Conservation (phyloP, 2,113 vertebrate species). For the Mus pahari region DNA sequence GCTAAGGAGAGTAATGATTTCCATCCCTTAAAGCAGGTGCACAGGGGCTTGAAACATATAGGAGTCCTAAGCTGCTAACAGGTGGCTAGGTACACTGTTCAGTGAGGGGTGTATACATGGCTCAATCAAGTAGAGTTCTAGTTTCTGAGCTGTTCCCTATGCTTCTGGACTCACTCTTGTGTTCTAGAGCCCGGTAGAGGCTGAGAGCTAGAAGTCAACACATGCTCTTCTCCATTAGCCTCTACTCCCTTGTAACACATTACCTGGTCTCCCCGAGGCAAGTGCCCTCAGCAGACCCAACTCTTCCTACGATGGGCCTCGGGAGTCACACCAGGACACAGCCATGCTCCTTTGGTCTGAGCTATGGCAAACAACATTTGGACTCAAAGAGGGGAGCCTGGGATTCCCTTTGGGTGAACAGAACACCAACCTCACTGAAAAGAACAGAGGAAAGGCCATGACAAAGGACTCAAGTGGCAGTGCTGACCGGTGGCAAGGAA, state of each 20-base stretch:
- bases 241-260: not conserved
- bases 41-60: not conserved
- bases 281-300: not conserved
- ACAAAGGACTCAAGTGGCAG: not conserved
- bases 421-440: not conserved
- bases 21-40: not conserved
- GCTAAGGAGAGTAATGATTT: not conserved
- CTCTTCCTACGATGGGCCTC: not conserved
- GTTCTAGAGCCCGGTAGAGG: not conserved
- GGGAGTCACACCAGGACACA: not conserved
- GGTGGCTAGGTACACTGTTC: not conserved
- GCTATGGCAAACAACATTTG: not conserved
- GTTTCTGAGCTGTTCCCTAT: not conserved
- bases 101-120: not conserved
- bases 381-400: not conserved
- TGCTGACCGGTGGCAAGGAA: too few relatives aligned
- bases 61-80: not conserved
- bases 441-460: accelerated
- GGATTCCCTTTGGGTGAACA: not conserved
- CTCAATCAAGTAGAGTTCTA: not conserved
- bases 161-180: not conserved
- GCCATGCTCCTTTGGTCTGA: not conserved
- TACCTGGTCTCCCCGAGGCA: not conserved
- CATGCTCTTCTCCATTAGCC: not conserved
- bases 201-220: not conserved